Evolutionary conservation across 2,113 vertebrate species (phyloP).

Genomic region (Eclectus roratus): DNA sequence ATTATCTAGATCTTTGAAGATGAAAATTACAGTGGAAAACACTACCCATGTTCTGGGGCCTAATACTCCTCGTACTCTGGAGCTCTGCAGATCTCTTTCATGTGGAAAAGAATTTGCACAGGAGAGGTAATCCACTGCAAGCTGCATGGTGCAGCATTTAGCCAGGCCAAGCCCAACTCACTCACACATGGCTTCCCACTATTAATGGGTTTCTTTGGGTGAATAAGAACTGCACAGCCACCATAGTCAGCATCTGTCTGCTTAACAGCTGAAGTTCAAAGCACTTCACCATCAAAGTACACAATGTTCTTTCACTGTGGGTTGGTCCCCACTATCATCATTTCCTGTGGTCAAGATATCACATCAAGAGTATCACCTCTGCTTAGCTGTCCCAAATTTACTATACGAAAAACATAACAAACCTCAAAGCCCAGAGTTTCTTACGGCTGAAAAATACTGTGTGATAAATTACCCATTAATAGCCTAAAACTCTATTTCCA

Average conservation of each 20-base stretch:
- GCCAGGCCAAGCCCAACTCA: background rate
- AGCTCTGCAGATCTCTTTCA: background rate
- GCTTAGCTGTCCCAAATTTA: slow-evolving; percentile 38
- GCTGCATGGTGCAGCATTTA: background rate
- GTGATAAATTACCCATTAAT: slow-evolving; percentile 77
- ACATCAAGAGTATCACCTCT: slow-evolving; percentile 8
- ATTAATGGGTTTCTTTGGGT: background rate
- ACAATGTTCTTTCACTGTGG: background rate
- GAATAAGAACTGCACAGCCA: background rate
- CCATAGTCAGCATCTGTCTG: slow-evolving; percentile 47
- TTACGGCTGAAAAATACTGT: slow-evolving; percentile 65
- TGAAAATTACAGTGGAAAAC: background rate
- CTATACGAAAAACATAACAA: slow-evolving; percentile 31
- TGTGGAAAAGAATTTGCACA: background rate
- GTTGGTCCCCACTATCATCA: background rate
- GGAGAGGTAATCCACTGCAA: background rate
- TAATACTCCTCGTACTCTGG: background rate
- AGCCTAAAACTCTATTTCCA: slow-evolving; percentile 74
- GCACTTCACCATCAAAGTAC: slow-evolving; percentile 32
- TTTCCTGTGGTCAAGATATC: slow-evolving; percentile 16
- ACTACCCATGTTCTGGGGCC: background rate
- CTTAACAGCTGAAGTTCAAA: background rate
- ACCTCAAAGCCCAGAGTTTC: slow-evolving; percentile 51
- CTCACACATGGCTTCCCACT: background rate
- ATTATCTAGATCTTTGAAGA: background rate